Evolutionary conservation across 2,797 vertebrate genomes (phyloP).

Genomic region (Delichon dasypus): DNA sequence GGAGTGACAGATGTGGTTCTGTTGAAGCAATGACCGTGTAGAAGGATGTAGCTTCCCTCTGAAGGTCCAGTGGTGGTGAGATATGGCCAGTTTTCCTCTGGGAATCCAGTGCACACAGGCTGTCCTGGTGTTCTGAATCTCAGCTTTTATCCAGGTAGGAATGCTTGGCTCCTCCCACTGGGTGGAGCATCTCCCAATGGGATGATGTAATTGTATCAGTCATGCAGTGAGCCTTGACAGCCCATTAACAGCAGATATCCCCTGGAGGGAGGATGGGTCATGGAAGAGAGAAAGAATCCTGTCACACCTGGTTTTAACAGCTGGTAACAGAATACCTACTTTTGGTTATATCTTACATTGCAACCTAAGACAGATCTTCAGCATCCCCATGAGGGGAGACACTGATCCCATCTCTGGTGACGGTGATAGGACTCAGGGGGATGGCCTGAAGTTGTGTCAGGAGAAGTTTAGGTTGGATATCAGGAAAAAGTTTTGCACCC

Average conservation of each 20-base stretch:
- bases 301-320: background rate
- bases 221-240: background rate
- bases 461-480: background rate
- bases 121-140: background rate
- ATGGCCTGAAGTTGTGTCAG: background rate
- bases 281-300: background rate
- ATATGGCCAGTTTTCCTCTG: background rate
- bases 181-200: background rate
- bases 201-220: background rate
- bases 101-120: background rate
- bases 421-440: background rate
- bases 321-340: background rate
- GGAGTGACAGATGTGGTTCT: background rate
- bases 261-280: background rate
- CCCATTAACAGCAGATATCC: background rate
- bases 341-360: background rate
- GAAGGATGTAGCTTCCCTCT: background rate
- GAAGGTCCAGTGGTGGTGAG: background rate
- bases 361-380: background rate
- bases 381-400: background rate
- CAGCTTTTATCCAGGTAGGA: background rate
- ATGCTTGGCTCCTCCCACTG: background rate
- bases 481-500: background rate
- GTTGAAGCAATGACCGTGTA: background rate
- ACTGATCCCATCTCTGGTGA: no score